phyloP scores from a whole-genome alignment of 2,113 vertebrate genomes.

The Brachyhypopomus gauderio region DNA sequence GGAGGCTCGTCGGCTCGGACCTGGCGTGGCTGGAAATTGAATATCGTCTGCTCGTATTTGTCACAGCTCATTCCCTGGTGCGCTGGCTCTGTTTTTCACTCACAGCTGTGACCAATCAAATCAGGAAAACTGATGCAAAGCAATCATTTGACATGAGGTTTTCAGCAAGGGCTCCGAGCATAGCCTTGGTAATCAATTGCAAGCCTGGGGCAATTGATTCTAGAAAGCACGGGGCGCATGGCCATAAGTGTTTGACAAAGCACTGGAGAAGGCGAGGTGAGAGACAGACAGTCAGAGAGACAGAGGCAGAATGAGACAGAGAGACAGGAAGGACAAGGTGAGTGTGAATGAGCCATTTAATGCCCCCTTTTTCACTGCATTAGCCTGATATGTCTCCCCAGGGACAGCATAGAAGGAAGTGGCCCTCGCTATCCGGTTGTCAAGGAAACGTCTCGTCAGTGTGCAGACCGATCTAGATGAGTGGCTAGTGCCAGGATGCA shows the following conservation, averaged over 20 bases:
- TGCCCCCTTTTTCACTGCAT: conserved; percentile 70
- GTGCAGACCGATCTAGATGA: conserved; percentile 60
- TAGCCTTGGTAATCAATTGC: conserved; percentile 50
- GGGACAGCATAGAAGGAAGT: conserved; percentile 61
- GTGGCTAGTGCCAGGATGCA: conserved; percentile 54
- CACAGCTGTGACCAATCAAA: conserved; percentile 54
- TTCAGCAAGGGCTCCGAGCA: conserved; percentile 52
- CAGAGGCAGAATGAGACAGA: conserved; percentile 17
- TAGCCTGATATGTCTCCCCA: conserved; percentile 69
- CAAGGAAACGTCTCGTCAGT: conserved; percentile 67
- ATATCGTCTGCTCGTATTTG: conserved; percentile 12
- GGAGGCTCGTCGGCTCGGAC: not conserved
- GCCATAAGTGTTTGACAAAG: conserved; percentile 37
- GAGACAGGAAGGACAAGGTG: conserved; percentile 14
- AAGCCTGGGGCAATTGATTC: conserved; percentile 66
- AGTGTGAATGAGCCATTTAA: conserved; percentile 63
- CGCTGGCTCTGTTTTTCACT: conserved; percentile 26
- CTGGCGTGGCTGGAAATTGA: conserved; percentile 11
- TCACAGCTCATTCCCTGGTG: conserved; percentile 18
- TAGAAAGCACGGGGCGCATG: conserved; percentile 57
- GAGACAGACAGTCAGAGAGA: not conserved
- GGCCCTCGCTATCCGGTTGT: conserved; percentile 67
- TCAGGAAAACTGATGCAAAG: conserved; percentile 46
- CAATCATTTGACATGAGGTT: conserved; percentile 49
- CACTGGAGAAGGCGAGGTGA: conserved; percentile 16